phyloP scores from a whole-genome alignment of 1,140 invertebrate genomes.

The Pomacea maculata region DNA sequence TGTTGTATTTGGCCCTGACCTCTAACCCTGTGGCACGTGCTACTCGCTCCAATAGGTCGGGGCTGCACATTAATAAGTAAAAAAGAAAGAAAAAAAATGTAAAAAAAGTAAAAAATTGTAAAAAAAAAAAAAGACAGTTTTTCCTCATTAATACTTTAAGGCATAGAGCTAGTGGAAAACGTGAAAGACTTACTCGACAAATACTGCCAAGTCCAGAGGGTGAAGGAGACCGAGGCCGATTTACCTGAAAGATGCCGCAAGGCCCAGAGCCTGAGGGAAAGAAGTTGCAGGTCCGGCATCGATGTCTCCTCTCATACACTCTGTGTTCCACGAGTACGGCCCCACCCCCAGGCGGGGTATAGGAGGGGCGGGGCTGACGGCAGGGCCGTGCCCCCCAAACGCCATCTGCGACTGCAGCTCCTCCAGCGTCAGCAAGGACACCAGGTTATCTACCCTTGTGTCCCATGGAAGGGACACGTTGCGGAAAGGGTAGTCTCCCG shows the following conservation, averaged over 20 bases:
- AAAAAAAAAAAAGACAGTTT: too few relatives aligned
- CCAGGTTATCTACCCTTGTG: constrained; percentile 57
- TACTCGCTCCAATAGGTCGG: constrained; percentile 2
- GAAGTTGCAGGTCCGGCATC: constrained; percentile 51
- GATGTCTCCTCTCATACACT: constrained; percentile 58
- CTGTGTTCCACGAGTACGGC: constrained; percentile 61
- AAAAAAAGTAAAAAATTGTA: too few relatives aligned
- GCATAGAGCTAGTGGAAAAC: too few relatives aligned
- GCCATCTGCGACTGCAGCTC: constrained; percentile 59
- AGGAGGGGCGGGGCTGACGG: constrained; percentile 55
- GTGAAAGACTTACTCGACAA: too few relatives aligned
- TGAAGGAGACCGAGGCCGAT: too few relatives aligned
- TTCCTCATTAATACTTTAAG: too few relatives aligned
- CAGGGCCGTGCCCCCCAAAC: constrained; percentile 51
- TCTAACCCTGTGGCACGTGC: constrained; percentile 15
- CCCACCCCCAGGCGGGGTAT: constrained; percentile 56
- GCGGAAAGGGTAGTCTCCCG: constrained; percentile 46
- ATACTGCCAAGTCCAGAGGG: too few relatives aligned
- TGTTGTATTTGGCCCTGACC: constrained; percentile 24
- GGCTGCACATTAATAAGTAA: not conserved
- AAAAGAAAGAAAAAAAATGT: too few relatives aligned
- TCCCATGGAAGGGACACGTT: constrained; percentile 56
- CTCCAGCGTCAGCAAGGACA: constrained; percentile 50
- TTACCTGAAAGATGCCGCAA: constrained; percentile 62
- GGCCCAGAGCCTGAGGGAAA: constrained; percentile 60